Evolutionary conservation across 2,888 invertebrate genomes (phyloP), one percentile per base, ranked within the genome.

Genomic region (Byasa hedistus): DNA sequence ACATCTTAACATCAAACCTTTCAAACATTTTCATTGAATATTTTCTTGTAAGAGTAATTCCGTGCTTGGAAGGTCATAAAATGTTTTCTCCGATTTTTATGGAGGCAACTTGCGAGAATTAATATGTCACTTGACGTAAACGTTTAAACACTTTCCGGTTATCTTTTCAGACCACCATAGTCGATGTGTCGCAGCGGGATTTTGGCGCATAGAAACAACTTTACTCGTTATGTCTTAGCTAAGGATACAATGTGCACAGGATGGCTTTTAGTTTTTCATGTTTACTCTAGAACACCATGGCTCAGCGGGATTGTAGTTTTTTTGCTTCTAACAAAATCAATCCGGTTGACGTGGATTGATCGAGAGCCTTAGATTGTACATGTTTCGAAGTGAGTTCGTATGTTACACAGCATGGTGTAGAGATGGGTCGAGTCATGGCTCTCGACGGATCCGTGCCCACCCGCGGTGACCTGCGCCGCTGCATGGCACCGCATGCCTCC

Each of bases 341-440:
- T 72, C 71, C 73, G 72, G 74, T 74, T 82, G 86, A 86, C 83
- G 79, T 78, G 74, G 82, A 89, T 90, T 87, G 86, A 90, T 89
- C 81, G 81, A 78, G 82, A 80, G 77, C 78, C 76, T 78, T 74
- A 80, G 79, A 74, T 74, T 75, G 75, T 77, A 82, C 80, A 83
- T 79, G 81, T 78, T 80, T 82, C 75, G 79, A 89, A 91, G 89
- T 86, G 87, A 82, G 83, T 89, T 89, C 78, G 83, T 87, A 84
- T 91, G 91, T 91, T 85, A 83, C 91, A 77, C 91, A 89, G 91
- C 91, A 80, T 91, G 91, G 78, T 75, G 85, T 77, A 76, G 75
- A 81, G 84, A 85, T 82, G 79, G 85, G 85, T 83, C 84, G 80
- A 82, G 81, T 76, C 82, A 82, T 81, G 84, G 82, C 76, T 79